A percentile compares a stretch with the other conserved stretches of the same genome.
Evolutionary conservation across 2,113 vertebrate genomes (phyloP).

Genomic region (Myrmecobius fasciatus): DNA sequence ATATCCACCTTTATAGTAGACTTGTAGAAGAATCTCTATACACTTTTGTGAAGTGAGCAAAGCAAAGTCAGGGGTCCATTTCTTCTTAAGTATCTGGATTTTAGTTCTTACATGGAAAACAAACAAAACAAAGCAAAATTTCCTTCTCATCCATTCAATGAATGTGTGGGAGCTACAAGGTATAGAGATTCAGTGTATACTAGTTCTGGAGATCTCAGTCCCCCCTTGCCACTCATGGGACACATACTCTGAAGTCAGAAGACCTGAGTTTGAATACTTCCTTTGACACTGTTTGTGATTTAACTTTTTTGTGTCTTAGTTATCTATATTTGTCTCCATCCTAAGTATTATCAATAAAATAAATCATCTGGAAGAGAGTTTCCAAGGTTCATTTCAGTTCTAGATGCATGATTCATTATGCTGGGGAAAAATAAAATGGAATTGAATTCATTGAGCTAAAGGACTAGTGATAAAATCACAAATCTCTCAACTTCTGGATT

Average conservation of each 20-base stretch:
- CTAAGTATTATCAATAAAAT: not conserved
- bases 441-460: not conserved
- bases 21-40: not conserved
- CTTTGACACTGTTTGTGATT: not conserved
- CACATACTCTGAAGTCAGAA: not conserved
- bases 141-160: not conserved
- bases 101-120: not conserved
- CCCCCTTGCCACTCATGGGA: not conserved
- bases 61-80: not conserved
- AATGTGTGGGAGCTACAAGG: not conserved
- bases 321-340: not conserved
- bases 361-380: not conserved
- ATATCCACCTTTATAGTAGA: not conserved
- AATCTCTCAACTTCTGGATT: not conserved
- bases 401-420: not conserved
- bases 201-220: not conserved
- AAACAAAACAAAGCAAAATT: not conserved
- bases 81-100: not conserved
- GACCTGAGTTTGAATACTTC: not conserved
- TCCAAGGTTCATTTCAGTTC: not conserved
- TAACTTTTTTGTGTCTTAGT: not conserved
- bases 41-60: slow-evolving; percentile 16
- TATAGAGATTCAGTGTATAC: not conserved
- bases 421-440: not conserved
- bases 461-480: not conserved